Evolutionary conservation across 2,113 vertebrate species (phyloP), one percentile per base, ranked within the genome.

Genomic region (Corythaixoides concolor): DNA sequence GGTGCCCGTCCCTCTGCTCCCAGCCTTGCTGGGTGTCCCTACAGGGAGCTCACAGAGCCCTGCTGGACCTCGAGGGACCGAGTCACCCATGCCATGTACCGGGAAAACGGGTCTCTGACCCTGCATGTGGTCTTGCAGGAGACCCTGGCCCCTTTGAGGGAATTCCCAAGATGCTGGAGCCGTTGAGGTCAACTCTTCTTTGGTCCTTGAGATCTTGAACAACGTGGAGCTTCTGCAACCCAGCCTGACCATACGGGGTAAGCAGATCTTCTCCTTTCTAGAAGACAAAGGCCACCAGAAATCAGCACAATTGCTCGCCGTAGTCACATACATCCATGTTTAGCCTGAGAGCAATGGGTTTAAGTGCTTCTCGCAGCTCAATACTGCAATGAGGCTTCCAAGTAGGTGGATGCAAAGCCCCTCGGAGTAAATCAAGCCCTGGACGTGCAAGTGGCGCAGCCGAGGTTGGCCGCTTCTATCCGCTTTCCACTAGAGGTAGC

Each of bases 401-500:
- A 41, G 27, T 5, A 20, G 69, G 26, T 10, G 39, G 35, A 12
- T 14, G 43, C 12, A 7, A 58, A 87, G 33, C 22, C 55, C 20
- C 21, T 49, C 0, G 41, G 24, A 70, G 74, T 0, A 24, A 26
- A 43, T 18, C 12, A 26, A 66, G 30, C 53, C n/a, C 53, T 49
- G 11, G 58, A 10, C 8, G 63, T 22, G 30, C 28, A 27, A 52
- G 37, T 1, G 18, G 28, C 6, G 24, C 52, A 30, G 58, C 56
- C 1, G 6, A 56, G 45, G 22, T 23, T 13, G 1, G 69, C 69
- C 12, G 52, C 67, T 96, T 93, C 92, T 78, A 15, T 20, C 45
- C 2, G 30, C 32, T 80, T 90, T 92, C 96, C 97, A 90, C 97
- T 97, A 97, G 97, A 97, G 96, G 97, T 87, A 93, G 95, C 96